These are phyloP conservation scores for Epinotia ramella DNA, from an alignment of 2,888 invertebrate species.

Conservation along the genomic window DNA sequence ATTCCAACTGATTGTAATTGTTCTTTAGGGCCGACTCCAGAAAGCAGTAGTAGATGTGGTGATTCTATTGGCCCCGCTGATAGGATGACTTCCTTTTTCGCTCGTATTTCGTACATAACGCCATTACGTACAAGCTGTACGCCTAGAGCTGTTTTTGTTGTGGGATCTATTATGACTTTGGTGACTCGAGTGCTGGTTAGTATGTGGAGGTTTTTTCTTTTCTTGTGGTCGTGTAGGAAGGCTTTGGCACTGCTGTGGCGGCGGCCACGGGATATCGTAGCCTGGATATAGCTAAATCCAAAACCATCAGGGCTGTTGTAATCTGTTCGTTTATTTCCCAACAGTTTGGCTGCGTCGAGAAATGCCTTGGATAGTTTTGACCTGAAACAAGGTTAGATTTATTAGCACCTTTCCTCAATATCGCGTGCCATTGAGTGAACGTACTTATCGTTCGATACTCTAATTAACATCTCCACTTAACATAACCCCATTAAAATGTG, in stretches of 20 bases:
- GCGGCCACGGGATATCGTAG: conserved; percentile 78
- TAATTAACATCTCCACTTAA: neutral
- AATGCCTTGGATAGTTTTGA: conserved; percentile 87
- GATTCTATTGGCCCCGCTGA: conserved; percentile 92
- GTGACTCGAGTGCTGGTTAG: conserved; percentile 83
- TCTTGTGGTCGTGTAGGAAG: conserved; percentile 82
- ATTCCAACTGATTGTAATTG: conserved; percentile 86
- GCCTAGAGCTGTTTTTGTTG: conserved; percentile 75
- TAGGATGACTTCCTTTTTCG: conserved; percentile 84
- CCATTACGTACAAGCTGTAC: conserved; percentile 71
- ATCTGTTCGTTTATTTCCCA: conserved; percentile 88
- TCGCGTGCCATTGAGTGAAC: neutral
- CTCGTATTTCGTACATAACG: conserved; percentile 75
- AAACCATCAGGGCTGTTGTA: conserved; percentile 88
- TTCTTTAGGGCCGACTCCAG: conserved; percentile 87
- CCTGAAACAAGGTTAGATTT: conserved; percentile 57
- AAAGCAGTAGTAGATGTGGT: conserved; percentile 90
- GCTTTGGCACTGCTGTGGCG: conserved; percentile 85
- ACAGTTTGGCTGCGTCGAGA: conserved; percentile 86
- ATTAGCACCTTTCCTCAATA: neutral
- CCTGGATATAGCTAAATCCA: conserved; percentile 83
- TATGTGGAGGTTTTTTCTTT: conserved; percentile 85
- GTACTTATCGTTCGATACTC: neutral
- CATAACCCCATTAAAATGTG: neutral
- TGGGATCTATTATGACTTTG: conserved; percentile 85